Conservation (phyloP, 37 sponge, comb jelly and placozoan genomes). For the Theonella swinhoei region DNA sequence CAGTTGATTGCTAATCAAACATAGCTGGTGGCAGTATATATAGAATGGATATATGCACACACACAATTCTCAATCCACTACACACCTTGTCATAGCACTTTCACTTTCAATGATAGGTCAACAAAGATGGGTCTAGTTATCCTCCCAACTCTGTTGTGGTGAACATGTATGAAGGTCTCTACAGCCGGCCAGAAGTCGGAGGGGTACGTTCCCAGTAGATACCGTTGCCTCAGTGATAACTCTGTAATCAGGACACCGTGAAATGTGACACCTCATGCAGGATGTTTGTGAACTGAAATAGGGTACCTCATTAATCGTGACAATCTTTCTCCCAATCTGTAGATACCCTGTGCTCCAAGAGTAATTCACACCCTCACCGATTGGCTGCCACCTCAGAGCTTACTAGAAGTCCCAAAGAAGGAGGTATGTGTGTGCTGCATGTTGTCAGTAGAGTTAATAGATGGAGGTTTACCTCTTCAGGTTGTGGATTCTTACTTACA, state of each 20-base stretch:
- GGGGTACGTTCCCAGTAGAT: slow-evolving; percentile 5
- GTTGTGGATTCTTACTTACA: slow-evolving; percentile 30
- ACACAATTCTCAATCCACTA: not conserved
- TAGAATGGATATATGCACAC: not conserved
- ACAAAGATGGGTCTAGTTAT: slow-evolving; percentile 46
- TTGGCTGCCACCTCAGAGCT: slow-evolving; percentile 50
- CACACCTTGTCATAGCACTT: not conserved
- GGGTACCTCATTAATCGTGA: too few relatives aligned
- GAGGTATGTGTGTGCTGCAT: slow-evolving; percentile 46
- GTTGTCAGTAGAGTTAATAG: too few relatives aligned
- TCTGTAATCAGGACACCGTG: not conserved
- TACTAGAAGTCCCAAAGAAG: slow-evolving; percentile 53
- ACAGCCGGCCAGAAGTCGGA: slow-evolving; percentile 23
- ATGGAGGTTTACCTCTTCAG: slow-evolving; percentile 20
- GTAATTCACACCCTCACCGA: slow-evolving; percentile 38
- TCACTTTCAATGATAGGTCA: too few relatives aligned
- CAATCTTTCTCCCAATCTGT: not conserved
- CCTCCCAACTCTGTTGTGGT: slow-evolving; percentile 57
- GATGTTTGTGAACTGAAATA: too few relatives aligned
- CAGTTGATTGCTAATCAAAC: too few relatives aligned
- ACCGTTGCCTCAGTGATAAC: not conserved
- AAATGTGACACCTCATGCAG: too few relatives aligned
- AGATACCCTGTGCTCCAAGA: slow-evolving; percentile 15
- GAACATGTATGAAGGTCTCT: slow-evolving; percentile 63
- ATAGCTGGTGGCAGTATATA: not conserved